A percentile compares a stretch with the other conserved stretches of the same genome.
Conservation (phyloP, 2,113 vertebrate genomes). For the Gnathonemus echidnorhynchus region DNA sequence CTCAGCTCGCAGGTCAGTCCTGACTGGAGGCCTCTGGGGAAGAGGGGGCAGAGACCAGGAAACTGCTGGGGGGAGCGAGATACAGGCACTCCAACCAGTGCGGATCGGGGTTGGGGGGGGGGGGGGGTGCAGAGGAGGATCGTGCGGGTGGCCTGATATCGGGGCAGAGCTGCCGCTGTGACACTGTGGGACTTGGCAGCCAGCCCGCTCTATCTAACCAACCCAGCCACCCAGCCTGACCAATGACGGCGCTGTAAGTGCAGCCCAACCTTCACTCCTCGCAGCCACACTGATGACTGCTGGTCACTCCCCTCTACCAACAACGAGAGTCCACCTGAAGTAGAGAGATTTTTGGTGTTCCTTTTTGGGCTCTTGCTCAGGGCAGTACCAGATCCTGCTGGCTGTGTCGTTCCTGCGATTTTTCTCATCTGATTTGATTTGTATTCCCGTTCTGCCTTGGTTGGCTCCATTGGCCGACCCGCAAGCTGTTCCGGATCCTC, state of each 20-base stretch:
- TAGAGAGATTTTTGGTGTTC: background rate
- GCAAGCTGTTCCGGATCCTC: background rate
- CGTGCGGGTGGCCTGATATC: background rate
- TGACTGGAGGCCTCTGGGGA: background rate
- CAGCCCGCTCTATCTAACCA: background rate
- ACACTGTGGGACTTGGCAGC: background rate
- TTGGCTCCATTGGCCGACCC: background rate
- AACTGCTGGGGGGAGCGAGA: background rate
- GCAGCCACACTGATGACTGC: background rate
- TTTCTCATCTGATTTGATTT: background rate
- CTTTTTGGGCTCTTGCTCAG: background rate
- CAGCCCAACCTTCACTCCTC: background rate
- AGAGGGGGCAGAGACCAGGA: background rate
- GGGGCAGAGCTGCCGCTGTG: background rate
- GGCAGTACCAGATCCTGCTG: slow-evolving; percentile 13
- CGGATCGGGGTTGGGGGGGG: background rate
- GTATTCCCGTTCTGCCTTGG: background rate
- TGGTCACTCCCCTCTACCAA: slow-evolving; percentile 4
- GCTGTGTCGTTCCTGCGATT: background rate
- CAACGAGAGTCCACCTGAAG: background rate
- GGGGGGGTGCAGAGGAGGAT: background rate
- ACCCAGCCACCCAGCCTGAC: background rate
- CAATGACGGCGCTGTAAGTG: background rate
- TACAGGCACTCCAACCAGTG: background rate
- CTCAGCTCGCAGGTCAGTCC: background rate